A percentile compares a stretch with the other conserved stretches of the same genome.
phyloP scores from a whole-genome alignment of 1,140 invertebrate species.

The Eriocheir sinensis region DNA sequence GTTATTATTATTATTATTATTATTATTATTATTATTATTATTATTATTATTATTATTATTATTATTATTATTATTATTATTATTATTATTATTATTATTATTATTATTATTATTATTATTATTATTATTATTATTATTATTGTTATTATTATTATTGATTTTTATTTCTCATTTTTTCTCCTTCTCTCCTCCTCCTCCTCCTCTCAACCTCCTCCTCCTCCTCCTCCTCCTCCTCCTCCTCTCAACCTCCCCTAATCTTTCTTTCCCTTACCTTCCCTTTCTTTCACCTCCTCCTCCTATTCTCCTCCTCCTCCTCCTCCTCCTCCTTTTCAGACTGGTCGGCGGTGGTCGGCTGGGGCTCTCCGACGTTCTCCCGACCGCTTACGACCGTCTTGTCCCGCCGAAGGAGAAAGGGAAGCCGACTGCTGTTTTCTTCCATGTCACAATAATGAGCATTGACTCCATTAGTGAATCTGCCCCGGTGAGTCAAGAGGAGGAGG shows the following conservation, averaged over 20 bases:
- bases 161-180: too few relatives aligned
- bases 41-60: too few relatives aligned
- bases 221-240: background rate
- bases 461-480: constrained; percentile 41
- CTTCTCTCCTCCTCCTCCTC: background rate
- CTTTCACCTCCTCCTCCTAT: too few relatives aligned
- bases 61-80: too few relatives aligned
- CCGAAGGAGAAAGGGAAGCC: constrained; percentile 39
- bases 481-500: constrained; percentile 2
- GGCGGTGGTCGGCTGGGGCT: background rate
- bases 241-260: background rate
- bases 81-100: too few relatives aligned
- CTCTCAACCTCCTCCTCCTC: background rate
- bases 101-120: too few relatives aligned
- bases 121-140: too few relatives aligned
- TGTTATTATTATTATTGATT: too few relatives aligned
- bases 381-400: constrained; percentile 30
- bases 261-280: too few relatives aligned
- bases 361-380: background rate
- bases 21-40: too few relatives aligned
- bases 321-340: background rate
- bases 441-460: constrained; percentile 57
- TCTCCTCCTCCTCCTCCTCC: background rate
- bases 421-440: constrained; percentile 56
- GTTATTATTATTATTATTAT: too few relatives aligned